Evolutionary conservation across 1,140 invertebrate genomes (phyloP), one percentile per base, ranked within the genome.

Genomic region (Saccostrea cuccullata): DNA sequence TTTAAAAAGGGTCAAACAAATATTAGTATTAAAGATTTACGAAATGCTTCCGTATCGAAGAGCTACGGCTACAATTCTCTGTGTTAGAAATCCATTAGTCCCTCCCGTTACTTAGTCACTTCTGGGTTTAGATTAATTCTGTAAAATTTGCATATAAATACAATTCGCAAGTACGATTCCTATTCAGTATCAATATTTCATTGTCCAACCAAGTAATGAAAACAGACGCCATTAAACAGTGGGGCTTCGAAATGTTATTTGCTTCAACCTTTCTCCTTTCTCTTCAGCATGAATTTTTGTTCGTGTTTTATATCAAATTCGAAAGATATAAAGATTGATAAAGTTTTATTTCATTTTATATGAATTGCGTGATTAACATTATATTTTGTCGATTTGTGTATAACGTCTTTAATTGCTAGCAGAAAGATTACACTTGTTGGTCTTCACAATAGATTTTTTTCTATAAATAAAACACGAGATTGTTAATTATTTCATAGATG

Each of bases 101-200:
- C 11, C 11, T 11, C 5, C 26, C 3, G 70, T 77, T 11, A 15
- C 23, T 77, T 77, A 9, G 26, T 77, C 26, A 15, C 23, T 77
- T 77, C 15, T 26, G 26, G 13, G 23, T 26, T 77, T 30, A 30
- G 70, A 77, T 77, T 77, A 40, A 77, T 77, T 77, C 70, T 30
- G 70, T 30, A 30, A 30, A 77, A 77, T 77, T 77, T 77, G 26
- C 70, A 77, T 77, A 77, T 77, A 77, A 77, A 77, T 30, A 77
- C 70, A 77, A 77, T 77, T 26, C 26, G 70, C 70, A 26, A 77
- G 12, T 77, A 30, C 70, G 11, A 77, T 36, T 77, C 30, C 70
- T 26, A 77, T 30, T 77, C 11, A 15, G 23, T 77, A 77, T 77
- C 70, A 30, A 77, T 77, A 77, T 77, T 77, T 77, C 70, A 77